Base-by-base conservation (phyloP, 2,888 invertebrate genomes). In the Agrotis ipsilon region DNA sequence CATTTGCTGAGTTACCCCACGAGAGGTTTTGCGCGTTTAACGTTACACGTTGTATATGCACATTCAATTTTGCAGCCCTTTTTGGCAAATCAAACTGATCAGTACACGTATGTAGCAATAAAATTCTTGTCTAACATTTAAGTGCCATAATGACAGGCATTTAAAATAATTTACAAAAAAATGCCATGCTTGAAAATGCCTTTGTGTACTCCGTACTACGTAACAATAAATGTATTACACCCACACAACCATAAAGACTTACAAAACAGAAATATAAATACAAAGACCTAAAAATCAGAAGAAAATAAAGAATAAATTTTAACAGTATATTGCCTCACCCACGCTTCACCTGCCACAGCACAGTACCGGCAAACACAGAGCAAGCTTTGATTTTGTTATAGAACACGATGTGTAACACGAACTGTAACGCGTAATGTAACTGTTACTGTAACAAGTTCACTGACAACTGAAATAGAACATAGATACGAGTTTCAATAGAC, bases 271-370 rank as follows among this genome's bases (percentile, higher is more conserved):
- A 13, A 0, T 39, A 55, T 0, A 5, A 66, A 2, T 45, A 21
- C 27, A 3, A 27, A 27, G 19, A 19, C 0, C 5, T 45, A n/a
- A 16, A 24, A 39, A 57, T 19, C 5, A 4, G 16, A 24, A 63
- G 27, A 32, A 9, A 0, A n/a, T 18, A n/a, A 18, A n/a, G 13
- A n/a, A 19, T 16, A 32, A 60, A 55, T 18, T 57, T 19, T 55
- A 52, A 63, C 45, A 48, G 51, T 69, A 71, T 68, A 72, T 78
- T 69, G 70, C 72, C 74, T 70, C 73, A 85, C 78, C 82, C 91
- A 91, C 78, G 93, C 93, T 93, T 92, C 73, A 74, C 85, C 85
- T 78, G 80, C 82, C 90, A 89, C 89, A 90, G 91, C 94, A 94
- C 93, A 77, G 75, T 88, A 79, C 83, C 59, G 80, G 54, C 57